Percentiles rank a stretch among this genome's conserved stretches.
Conservation (phyloP, 1,140 invertebrate species). For the Palaemon carinicauda region DNA sequence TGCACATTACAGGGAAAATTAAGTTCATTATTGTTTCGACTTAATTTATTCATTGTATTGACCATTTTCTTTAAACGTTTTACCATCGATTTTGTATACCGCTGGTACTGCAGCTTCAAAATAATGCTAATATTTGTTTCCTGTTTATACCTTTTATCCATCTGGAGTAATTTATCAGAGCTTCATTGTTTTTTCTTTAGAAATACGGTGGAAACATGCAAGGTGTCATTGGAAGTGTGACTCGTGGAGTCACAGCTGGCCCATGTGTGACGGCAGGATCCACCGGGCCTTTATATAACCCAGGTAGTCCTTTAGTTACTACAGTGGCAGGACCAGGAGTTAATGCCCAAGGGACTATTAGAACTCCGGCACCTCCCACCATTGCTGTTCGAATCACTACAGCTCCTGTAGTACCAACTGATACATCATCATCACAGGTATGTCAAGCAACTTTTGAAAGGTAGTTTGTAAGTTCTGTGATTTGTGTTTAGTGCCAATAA, state of each 20-base stretch:
- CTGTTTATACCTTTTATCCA: not conserved
- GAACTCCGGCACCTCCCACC: constrained; percentile 9
- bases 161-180: not conserved
- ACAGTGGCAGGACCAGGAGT: constrained; percentile 17
- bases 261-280: not conserved
- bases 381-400: constrained; percentile 49
- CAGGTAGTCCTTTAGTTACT: constrained; percentile 10
- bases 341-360: constrained; percentile 21
- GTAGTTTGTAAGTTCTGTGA: too few species aligned
- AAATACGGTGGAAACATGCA: constrained; percentile 34
- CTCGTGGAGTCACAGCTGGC: not conserved
- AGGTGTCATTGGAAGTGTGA: constrained; percentile 6
- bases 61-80: too few species aligned
- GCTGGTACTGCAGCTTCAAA: too few species aligned
- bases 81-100: too few species aligned
- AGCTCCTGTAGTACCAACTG: constrained; percentile 4
- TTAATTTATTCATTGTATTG: too few species aligned
- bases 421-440: not conserved
- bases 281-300: constrained; percentile 12
- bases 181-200: not conserved
- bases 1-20: too few species aligned
- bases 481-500: not conserved
- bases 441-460: too few species aligned
- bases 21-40: too few species aligned
- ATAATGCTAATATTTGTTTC: too few species aligned